A percentile compares a stretch with the other conserved stretches of the same genome.
Conservation (phyloP, 1,140 invertebrate genomes). For the Pseudomyrmex flavicornis region DNA sequence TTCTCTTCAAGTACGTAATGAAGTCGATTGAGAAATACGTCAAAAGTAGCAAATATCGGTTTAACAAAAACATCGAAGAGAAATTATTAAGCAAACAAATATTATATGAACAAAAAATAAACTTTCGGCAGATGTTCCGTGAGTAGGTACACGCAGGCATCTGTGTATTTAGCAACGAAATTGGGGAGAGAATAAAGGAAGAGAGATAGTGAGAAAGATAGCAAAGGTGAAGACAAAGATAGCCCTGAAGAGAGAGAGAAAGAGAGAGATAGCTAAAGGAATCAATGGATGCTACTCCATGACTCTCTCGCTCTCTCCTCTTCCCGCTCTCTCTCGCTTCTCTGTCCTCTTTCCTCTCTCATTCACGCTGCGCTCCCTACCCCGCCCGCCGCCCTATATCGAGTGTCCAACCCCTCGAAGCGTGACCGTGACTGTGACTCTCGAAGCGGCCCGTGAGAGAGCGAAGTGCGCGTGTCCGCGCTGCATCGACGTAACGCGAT, state of each 20-base stretch:
- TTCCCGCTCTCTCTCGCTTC: constrained; percentile 35
- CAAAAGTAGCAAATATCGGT: too few species aligned
- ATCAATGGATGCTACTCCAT: constrained; percentile 74
- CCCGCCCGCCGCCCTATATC: constrained; percentile 60
- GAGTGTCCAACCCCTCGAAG: constrained; percentile 78
- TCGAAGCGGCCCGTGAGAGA: constrained; percentile 54
- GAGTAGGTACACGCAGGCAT: neutral
- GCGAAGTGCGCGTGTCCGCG: constrained; percentile 70
- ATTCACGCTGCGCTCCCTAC: constrained; percentile 52
- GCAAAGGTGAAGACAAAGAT: neutral
- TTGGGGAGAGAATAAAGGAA: neutral
- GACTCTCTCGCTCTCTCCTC: constrained; percentile 38
- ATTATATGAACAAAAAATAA: too few species aligned
- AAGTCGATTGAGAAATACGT: too few species aligned
- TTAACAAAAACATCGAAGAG: too few species aligned
- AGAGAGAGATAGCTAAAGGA: constrained; percentile 63
- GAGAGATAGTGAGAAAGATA: constrained; percentile 10
- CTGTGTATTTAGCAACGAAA: neutral
- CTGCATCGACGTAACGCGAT: constrained; percentile 54
- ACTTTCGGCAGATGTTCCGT: too few species aligned
- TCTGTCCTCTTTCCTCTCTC: constrained; percentile 38
- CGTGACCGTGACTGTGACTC: constrained; percentile 82
- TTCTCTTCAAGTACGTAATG: too few species aligned
- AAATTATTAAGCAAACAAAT: too few species aligned
- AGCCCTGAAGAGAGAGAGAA: constrained; percentile 13